Base-by-base conservation (phyloP, 2,113 vertebrate species). In the Ahaetulla prasina region DNA sequence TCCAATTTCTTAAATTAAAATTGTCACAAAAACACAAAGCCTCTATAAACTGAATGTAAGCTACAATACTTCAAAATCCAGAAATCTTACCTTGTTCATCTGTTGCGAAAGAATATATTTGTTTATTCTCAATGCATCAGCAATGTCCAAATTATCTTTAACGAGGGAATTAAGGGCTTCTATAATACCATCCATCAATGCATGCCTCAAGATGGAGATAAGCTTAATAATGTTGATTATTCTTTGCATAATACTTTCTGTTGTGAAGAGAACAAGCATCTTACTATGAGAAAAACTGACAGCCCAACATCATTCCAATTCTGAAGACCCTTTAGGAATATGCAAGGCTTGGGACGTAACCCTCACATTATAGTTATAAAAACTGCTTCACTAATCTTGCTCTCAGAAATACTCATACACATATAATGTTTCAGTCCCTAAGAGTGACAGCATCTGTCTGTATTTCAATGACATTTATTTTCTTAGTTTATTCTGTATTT, bases 161-260 rank as follows among this genome's bases (percentile, higher is more conserved):
- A 97, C 97, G 90, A 98, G 96, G 0, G 95, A 93, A 39, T 97
- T 96, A 43, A 97, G 96, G 30, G 96, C 96, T 52, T 95, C 89
- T 0, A 94, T 96, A 87, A 96, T 4, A 89, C 97, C 96, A 4
- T 97, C 97, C 0, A 96, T n/a, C 3, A 98, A 93, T 7, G 95
- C 96, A 94, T 96, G 94, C 49, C 98, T 23, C 43, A 97, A 96
- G 53, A 96, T 96, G 94, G 94, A 95, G 74, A 93, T 94, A 90
- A 98, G 97, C 95, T 94, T 97, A 92, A 97, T 1, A 1, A 93
- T 93, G 57, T 90, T 95, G 22, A 96, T 53, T 50, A 96, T 27
- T 25, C 98, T 96, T 94, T 96, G 95, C 47, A 97, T 35, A 11
- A 94, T 89, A 92, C 95, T 96, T 90, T 97, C 98, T 98, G 95